These are phyloP conservation scores for Tethea ocularis DNA, from an alignment of 2,888 invertebrate genomes.

Conservation along the genomic window DNA sequence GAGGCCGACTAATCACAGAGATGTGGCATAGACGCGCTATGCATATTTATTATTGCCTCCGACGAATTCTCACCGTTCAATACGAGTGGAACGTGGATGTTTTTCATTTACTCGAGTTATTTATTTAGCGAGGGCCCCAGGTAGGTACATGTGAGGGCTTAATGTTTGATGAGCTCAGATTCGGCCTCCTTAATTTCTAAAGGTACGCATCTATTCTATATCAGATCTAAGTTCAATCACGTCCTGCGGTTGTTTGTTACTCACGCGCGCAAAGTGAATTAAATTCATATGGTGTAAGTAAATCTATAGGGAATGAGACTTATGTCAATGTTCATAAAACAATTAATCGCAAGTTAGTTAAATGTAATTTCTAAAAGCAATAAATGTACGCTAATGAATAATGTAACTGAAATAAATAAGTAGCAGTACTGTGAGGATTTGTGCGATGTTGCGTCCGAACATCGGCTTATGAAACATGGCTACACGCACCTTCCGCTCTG, in stretches of 20 bases:
- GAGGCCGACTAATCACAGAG: conserved; percentile 80
- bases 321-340: conserved; percentile 20
- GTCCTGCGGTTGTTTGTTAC: conserved; percentile 49
- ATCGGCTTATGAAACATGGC: conserved; percentile 54
- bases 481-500: conserved; percentile 52
- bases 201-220: conserved; percentile 52
- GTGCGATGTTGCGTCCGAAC: conserved; percentile 59
- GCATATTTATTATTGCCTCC: conserved; percentile 81
- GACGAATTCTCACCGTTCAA: conserved; percentile 76
- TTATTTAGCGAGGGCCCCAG: conserved; percentile 74
- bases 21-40: conserved; percentile 81
- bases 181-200: conserved; percentile 72
- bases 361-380: conserved; percentile 27
- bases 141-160: conserved; percentile 70
- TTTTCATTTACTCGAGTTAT: conserved; percentile 79
- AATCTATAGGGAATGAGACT: conserved; percentile 19
- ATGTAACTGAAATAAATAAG: conserved; percentile 53
- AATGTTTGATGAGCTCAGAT: conserved; percentile 80
- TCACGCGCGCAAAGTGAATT: conserved; percentile 52
- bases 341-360: not conserved
- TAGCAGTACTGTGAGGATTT: conserved; percentile 49
- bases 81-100: conserved; percentile 66
- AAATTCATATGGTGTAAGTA: conserved; percentile 39
- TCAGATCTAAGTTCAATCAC: conserved; percentile 60
- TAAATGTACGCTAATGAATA: conserved; percentile 50